Conservation (phyloP, 2,888 invertebrate genomes). For the Andrena haemorrhoa region DNA sequence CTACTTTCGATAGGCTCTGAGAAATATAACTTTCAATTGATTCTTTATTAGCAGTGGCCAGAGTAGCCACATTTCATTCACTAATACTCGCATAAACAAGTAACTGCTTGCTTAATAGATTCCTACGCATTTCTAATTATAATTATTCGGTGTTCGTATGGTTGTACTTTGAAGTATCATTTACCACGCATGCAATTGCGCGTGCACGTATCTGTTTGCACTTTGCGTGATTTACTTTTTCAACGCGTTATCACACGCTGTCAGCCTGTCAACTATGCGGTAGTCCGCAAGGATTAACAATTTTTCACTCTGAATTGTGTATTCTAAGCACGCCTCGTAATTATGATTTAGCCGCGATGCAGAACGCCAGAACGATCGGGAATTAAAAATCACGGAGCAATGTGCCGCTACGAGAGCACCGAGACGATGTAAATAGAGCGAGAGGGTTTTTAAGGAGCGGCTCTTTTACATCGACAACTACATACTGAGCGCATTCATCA, state of each 20-base stretch:
- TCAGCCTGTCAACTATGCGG: slow-evolving; percentile 9
- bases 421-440: slow-evolving; percentile 46
- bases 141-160: too few relatives aligned
- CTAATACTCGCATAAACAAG: too few relatives aligned
- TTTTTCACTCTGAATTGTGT: slow-evolving; percentile 18
- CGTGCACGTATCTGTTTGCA: background rate
- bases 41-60: background rate
- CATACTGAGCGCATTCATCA: slow-evolving; percentile 61
- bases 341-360: background rate
- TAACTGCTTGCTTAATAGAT: too few relatives aligned
- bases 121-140: too few relatives aligned
- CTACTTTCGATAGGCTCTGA: background rate
- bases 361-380: slow-evolving; percentile 10
- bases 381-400: slow-evolving; percentile 26
- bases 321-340: background rate
- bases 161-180: too few relatives aligned
- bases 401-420: slow-evolving; percentile 21
- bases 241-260: slow-evolving; percentile 12
- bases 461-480: slow-evolving; percentile 55
- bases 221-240: background rate
- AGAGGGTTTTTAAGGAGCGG: slow-evolving; percentile 67
- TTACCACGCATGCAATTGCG: too few relatives aligned
- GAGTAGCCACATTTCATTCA: background rate
- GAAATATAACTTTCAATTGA: slow-evolving; percentile 19
- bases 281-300: background rate